Evolutionary conservation across 2,888 invertebrate species (phyloP), one percentile per base, ranked within the genome.

Genomic region (Perdita meconis): DNA sequence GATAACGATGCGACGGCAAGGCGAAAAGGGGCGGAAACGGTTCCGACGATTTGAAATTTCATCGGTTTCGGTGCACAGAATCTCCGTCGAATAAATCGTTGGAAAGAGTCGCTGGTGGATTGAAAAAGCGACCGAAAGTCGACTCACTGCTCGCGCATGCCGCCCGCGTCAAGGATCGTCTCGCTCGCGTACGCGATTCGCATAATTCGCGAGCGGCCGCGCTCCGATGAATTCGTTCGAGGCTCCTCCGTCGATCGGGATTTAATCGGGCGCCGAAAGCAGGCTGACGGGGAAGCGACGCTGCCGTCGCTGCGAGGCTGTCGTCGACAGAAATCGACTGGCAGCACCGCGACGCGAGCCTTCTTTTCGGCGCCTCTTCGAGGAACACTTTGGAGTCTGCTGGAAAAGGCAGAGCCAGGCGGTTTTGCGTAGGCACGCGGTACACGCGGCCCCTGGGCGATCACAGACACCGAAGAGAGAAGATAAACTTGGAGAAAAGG

Each of bases 361-460:
- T 16, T 40, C 6, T 50, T 65, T 51, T 55, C 12, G 38, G 19
- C 50, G 50, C 16, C 57, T 40, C 6, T 30, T 30, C 6, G 3
- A 10, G 40, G 40, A 51, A 65, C 65, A 57, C 71, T 57, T n/a
- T n/a, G n/a, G n/a, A n/a, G n/a, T n/a, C 42, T 40, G 51, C 19
- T 40, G 42, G n/a, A 60, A 44, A 60, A 26, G 40, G 44, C 19
- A 38, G 10, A 24, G 24, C 0, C 13, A 24, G 22, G 22, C 22
- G 44, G 66, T 71, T 75, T 71, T 69, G 79, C 80, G 80, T 80
- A 75, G 79, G 75, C 70, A 70, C 60, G 30, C 47, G 63, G 0
- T 47, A 10, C 22, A 47, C 67, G 16, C 19, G 60, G 63, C 44
- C 38, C 55, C 56, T 26, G 61, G 73, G 57, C 57, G 74, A 67